Evolutionary conservation across 2,113 vertebrate genomes (phyloP).

Genomic region (Paralichthys olivaceus): DNA sequence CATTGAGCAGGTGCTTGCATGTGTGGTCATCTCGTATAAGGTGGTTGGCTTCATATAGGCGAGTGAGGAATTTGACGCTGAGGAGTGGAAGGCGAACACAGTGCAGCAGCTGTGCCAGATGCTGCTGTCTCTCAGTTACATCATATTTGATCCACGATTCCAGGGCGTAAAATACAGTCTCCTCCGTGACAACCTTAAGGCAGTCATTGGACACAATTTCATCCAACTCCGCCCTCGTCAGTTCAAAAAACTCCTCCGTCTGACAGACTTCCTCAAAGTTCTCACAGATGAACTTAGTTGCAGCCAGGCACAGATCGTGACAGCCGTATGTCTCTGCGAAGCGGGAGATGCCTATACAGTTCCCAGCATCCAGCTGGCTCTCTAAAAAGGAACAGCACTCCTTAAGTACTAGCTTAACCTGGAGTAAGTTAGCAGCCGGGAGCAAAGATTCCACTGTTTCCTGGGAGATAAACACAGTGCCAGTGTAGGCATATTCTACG

Average conservation of each 20-base stretch:
- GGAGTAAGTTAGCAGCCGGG: constrained; percentile 97
- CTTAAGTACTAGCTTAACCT: constrained; percentile 96
- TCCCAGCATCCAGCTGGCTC: constrained; percentile 95
- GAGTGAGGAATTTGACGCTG: constrained; percentile 96
- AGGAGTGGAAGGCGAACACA: constrained; percentile 95
- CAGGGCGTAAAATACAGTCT: constrained; percentile 94
- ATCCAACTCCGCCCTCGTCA: constrained; percentile 91
- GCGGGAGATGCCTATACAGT: constrained; percentile 98
- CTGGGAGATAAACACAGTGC: constrained; percentile 96
- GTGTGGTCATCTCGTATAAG: constrained; percentile 97
- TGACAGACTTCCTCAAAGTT: constrained; percentile 98
- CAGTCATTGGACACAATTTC: constrained; percentile 98
- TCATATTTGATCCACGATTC: constrained; percentile 98
- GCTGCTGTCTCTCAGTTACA: constrained; percentile 92
- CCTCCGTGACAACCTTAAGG: constrained; percentile 94
- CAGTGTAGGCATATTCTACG: constrained; percentile 97
- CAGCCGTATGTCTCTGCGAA: constrained; percentile 98
- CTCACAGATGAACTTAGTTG: constrained; percentile 95
- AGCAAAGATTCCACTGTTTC: constrained; percentile 97
- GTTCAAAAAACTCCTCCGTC: constrained; percentile 97
- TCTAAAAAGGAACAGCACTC: constrained; percentile 97
- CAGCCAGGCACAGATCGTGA: constrained; percentile 93
- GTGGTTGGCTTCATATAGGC: constrained; percentile 97
- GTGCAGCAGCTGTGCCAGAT: constrained; percentile 93
- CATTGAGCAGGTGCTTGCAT: constrained; percentile 97